Base-by-base conservation (phyloP, 1,140 invertebrate species). In the Drosophila funebris region DNA sequence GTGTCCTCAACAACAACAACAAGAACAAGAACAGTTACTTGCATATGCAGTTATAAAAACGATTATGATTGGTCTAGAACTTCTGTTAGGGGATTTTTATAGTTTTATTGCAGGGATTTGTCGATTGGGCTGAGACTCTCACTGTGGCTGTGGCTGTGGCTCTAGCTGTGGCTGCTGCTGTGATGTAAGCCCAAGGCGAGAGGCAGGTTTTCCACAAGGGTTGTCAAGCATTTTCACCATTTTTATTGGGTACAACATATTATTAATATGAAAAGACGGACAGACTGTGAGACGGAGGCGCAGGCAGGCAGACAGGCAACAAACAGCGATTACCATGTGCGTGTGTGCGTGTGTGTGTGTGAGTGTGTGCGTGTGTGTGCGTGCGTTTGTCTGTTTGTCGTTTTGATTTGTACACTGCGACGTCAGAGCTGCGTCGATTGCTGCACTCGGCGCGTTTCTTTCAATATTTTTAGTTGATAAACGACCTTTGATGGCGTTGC, bases 401-500 rank as follows among this genome's bases (percentile, higher is more conserved):
- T 48, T 48, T 48, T 76, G 62, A 73, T 76, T 68, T 73, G 69
- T 56, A 44, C 44, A 14, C 44, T 33, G 18, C 61, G 67, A 46
- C 64, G 60, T n/a, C n/a, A n/a, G n/a, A n/a, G n/a, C n/a, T n/a
- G 18, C 61, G 67, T 54, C 64, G 60, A 64, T 71, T 67, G 73
- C 63, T 57, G 58, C 52, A 64, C 41, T 48, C 68, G 33, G 43
- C 80, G 22, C 71, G 74, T 67, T 76, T 73, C 68, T 68, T 80
- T 66, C 78, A 69, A 80, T 75, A 90, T 82, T 88, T 91, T 91
- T 82, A 91, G 90, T 91, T 89, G 83, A 91, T 91, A 90, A 90
- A 85, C 81, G 90, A 91, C 87, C 87, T 90, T 90, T 91, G 90
- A 91, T 91, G 90, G 81, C 81, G 87, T 73, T 85, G 78, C 87